Evolutionary conservation across 2,888 invertebrate species (phyloP).

Genomic region (Eupithecia insigniata): DNA sequence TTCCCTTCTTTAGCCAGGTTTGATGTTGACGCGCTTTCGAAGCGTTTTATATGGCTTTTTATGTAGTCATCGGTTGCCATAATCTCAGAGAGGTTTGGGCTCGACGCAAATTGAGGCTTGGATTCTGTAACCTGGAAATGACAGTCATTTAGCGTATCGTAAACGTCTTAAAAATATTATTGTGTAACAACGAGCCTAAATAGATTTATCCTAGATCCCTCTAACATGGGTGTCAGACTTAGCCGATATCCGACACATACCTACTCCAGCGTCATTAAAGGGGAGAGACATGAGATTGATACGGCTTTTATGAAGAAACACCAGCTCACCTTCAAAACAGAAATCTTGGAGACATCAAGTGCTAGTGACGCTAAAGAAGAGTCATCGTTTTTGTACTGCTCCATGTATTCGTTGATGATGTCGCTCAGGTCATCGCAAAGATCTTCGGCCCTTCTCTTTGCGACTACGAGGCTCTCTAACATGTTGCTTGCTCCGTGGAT

Average conservation of each 20-base stretch:
- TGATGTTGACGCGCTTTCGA: slow-evolving; percentile 70
- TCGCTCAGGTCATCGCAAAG: slow-evolving; percentile 59
- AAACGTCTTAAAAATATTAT: background rate
- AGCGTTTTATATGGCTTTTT: slow-evolving; percentile 59
- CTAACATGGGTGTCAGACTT: background rate
- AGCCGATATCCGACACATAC: background rate
- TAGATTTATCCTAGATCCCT: background rate
- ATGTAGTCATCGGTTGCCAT: slow-evolving; percentile 55
- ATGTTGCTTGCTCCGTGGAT: slow-evolving; percentile 58
- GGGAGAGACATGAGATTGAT: background rate
- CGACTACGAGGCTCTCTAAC: slow-evolving; percentile 63
- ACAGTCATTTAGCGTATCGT: background rate
- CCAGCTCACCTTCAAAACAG: slow-evolving; percentile 65
- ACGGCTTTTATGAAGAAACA: background rate
- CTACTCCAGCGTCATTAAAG: background rate
- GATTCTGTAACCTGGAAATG: slow-evolving; percentile 61
- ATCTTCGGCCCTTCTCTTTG: slow-evolving; percentile 66
- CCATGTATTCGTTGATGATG: slow-evolving; percentile 62
- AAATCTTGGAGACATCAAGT: slow-evolving; percentile 79
- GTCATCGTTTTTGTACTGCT: slow-evolving; percentile 65
- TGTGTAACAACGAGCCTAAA: background rate
- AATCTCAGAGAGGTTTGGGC: slow-evolving; percentile 69
- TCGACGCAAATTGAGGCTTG: slow-evolving; percentile 73
- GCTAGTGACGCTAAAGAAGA: slow-evolving; percentile 69
- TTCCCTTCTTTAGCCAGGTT: slow-evolving; percentile 60